Evolutionary conservation across 2,797 vertebrate species (phyloP).

Genomic region (Notolepis coatsorum): DNA sequence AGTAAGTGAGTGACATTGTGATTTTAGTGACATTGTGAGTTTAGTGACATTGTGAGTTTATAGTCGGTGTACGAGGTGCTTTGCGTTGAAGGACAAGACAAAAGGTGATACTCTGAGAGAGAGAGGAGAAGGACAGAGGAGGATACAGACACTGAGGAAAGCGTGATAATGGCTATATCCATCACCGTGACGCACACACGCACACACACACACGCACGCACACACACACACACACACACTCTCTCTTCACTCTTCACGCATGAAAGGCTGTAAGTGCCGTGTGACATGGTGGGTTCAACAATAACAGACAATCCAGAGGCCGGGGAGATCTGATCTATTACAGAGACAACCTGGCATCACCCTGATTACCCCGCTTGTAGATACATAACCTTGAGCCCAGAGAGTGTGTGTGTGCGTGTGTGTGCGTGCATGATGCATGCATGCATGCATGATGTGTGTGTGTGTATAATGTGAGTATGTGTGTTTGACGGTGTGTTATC

Average conservation of each 20-base stretch:
- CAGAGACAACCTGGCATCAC: constrained; percentile 29
- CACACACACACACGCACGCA: constrained; percentile 16
- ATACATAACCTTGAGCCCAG: constrained; percentile 64
- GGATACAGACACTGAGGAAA: constrained; percentile 38
- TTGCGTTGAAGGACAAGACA: too few relatives aligned
- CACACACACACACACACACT: neutral
- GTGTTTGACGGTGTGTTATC: neutral
- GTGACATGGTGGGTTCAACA: constrained; percentile 54
- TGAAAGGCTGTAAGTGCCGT: constrained; percentile 68
- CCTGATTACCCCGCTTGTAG: constrained; percentile 35
- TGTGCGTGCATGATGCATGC: too few relatives aligned
- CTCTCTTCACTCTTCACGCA: constrained; percentile 69
- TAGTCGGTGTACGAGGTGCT: too few relatives aligned
- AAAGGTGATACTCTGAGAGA: constrained; percentile 14
- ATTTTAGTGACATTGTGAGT: too few relatives aligned
- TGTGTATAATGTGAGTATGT: too few relatives aligned
- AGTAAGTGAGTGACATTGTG: too few relatives aligned
- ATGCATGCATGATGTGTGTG: too few relatives aligned
- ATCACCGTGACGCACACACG: constrained; percentile 71
- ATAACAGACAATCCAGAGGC: constrained; percentile 66
- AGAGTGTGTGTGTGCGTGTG: neutral
- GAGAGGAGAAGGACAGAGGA: constrained; percentile 43
- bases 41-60: too few relatives aligned
- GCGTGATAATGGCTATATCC: constrained; percentile 68
- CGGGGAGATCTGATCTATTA: constrained; percentile 68